Base-by-base conservation (phyloP, 2,888 invertebrate genomes). In the Temnothorax rugatulus region DNA sequence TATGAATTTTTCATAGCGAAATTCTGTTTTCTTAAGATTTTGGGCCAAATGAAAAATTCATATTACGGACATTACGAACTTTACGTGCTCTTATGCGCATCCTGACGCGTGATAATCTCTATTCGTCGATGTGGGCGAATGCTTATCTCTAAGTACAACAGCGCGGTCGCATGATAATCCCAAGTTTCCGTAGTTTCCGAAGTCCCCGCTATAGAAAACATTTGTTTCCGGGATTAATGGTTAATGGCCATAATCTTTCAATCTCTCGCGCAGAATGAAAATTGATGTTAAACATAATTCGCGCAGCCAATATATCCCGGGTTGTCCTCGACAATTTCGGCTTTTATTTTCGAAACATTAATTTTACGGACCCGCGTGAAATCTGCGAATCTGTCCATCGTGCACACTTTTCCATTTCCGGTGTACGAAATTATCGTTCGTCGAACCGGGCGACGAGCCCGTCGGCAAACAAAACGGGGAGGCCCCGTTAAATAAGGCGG, bases 1-100 rank as follows among this genome's bases (percentile, higher is more conserved):
- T 79, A 69, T 79, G 79, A 79, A 79, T 79, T 79, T 79, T 79
- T 79, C 59, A 77, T 77, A 29, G 29, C 50, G 21, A 21, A 25
- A n/a, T 13, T 59, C 47, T 71, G 8, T 71, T 79, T 47, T 41
- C 47, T 59, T 29, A 59, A 69, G 57, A 7, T 59, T 77, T 9
- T 7, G 13, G 8, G n/a, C 11, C 59, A 29, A 50, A 79, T 79
- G 79, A 79, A 69, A 69, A 57, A 69, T 69, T 79, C 57, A 69
- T 79, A 34, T 47, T 21, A n/a, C 21, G 29, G 29, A 44, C 44
- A 41, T 47, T 68, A 29, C 57, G 57, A 68, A 77, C 57, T 69
- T 69, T 11, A 47, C 29, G 13, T 9, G 47, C 29, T 18, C 34
- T 59, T 47, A 44, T 21, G 11, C 57, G 34, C 34, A 9, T n/a